Conservation (phyloP, 2,113 vertebrate genomes). For the Oreochromis spilurus region DNA sequence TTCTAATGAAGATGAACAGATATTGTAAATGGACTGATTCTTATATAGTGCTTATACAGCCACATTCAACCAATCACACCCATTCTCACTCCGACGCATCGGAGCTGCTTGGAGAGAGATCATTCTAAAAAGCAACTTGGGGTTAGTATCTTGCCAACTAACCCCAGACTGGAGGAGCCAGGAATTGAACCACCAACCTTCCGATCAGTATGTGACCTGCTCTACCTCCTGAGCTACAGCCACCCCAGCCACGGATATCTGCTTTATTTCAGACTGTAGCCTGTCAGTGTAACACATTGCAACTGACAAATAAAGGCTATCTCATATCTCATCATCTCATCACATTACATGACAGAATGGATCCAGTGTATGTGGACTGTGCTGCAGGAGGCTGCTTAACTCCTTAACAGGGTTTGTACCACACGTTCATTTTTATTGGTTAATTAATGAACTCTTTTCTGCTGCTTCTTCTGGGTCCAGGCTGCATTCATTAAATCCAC, state of each 20-base stretch:
- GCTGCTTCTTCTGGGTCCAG: neutral
- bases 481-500: neutral
- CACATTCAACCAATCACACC: neutral
- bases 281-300: neutral
- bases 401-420: neutral
- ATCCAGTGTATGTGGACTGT: neutral
- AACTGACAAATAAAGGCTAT: no score
- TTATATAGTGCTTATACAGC: neutral
- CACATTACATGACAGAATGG: rapidly evolving
- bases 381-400: neutral
- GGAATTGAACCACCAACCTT: neutral
- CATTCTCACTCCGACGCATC: rapidly evolving
- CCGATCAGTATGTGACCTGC: rapidly evolving
- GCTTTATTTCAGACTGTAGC: no score
- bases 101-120: no score
- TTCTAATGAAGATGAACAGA: neutral
- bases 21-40: neutral
- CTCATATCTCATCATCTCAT: no score
- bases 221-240: neutral
- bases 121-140: neutral
- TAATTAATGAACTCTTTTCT: neutral
- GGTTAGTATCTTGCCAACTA: rapidly evolving
- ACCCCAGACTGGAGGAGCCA: rapidly evolving
- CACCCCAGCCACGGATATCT: neutral
- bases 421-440: neutral